Percentiles rank a stretch among this genome's conserved stretches.
phyloP scores from a whole-genome alignment of 2,797 vertebrate genomes.

The Acrossocheilus fasciatus region DNA sequence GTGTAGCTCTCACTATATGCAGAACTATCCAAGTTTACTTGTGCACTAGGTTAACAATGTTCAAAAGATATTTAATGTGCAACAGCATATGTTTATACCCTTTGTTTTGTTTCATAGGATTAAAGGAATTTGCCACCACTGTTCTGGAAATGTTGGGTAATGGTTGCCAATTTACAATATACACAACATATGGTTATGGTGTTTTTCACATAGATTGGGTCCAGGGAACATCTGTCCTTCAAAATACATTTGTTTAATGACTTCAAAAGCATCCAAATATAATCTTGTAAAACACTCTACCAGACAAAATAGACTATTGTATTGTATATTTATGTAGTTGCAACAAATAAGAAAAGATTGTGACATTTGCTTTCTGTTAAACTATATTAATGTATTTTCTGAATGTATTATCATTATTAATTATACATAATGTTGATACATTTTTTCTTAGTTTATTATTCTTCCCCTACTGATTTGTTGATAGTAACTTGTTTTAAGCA shows the following conservation, averaged over 20 bases:
- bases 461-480: background rate
- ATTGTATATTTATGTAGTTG: background rate
- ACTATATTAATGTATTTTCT: background rate
- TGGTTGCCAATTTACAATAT: conserved; percentile 21
- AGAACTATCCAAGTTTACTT: conserved; percentile 17
- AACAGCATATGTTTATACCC: conserved; percentile 35
- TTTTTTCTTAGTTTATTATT: background rate
- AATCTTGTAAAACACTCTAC: conserved; percentile 5
- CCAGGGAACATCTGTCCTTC: conserved; percentile 32
- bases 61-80: conserved; percentile 42
- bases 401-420: background rate
- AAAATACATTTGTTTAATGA: conserved; percentile 53
- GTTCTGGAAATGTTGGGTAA: conserved; percentile 51
- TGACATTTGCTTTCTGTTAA: background rate
- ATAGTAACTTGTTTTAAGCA: background rate
- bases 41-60: conserved; percentile 14
- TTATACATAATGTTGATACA: background rate
- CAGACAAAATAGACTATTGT: background rate
- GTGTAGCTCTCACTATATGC: background rate
- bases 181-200: conserved; percentile 32
- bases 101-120: conserved; percentile 42
- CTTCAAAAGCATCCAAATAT: conserved; percentile 46
- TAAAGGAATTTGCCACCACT: conserved; percentile 46
- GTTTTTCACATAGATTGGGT: conserved; percentile 22
- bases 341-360: background rate